Percentiles rank a stretch among this genome's conserved stretches.
phyloP scores from a whole-genome alignment of 1,140 invertebrate genomes.

The Ceratina calcarata region DNA sequence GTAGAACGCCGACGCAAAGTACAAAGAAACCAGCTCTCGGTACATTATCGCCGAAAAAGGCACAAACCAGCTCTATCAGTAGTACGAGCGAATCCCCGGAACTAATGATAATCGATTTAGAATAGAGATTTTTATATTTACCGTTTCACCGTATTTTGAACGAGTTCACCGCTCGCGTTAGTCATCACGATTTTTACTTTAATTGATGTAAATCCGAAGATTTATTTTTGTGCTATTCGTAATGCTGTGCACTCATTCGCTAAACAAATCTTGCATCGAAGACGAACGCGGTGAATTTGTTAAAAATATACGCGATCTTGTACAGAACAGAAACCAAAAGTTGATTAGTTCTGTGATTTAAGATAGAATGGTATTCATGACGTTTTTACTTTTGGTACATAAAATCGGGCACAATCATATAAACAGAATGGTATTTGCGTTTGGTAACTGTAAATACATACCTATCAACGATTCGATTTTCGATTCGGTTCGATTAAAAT shows the following conservation, averaged over 20 bases:
- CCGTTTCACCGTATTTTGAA: not conserved
- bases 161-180: no score
- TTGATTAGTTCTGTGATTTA: conserved; percentile 5
- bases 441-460: not conserved
- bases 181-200: no score
- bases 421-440: conserved; percentile 10
- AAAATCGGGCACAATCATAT: not conserved
- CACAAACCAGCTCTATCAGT: conserved; percentile 74
- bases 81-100: conserved; percentile 79
- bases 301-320: not conserved
- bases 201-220: no score
- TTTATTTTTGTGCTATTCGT: no score
- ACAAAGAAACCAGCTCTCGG: conserved; percentile 66
- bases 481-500: no score
- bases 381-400: conserved; percentile 45
- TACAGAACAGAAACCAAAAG: conserved; percentile 6
- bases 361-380: not conserved
- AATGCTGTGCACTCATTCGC: no score
- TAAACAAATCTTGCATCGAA: no score
- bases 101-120: conserved; percentile 79
- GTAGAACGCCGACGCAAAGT: conserved; percentile 66
- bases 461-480: no score
- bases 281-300: conserved; percentile 9
- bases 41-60: conserved; percentile 70
- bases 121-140: conserved; percentile 64